These are phyloP conservation scores for Nasonovia ribisnigri DNA, from an alignment of 2,888 invertebrate genomes.

Conservation along the genomic window DNA sequence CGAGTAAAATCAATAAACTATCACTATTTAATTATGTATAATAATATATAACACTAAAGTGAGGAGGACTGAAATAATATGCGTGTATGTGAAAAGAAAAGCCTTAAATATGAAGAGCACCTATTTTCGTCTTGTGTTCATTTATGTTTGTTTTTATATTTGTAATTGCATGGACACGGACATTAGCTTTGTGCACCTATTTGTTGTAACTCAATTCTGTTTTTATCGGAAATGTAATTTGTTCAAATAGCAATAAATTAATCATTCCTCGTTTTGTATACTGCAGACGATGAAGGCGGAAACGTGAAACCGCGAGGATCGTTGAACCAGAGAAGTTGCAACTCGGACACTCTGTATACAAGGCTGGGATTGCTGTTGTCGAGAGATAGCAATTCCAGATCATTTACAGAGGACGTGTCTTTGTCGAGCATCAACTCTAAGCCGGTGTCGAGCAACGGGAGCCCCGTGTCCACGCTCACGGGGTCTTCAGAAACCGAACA, in stretches of 20 bases:
- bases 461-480: constrained; percentile 90
- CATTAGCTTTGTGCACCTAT: constrained; percentile 39
- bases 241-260: background rate
- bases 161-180: constrained; percentile 34
- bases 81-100: background rate
- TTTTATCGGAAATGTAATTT: background rate
- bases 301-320: constrained; percentile 75
- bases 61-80: too few relatives aligned
- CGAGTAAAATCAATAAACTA: background rate
- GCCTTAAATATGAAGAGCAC: background rate
- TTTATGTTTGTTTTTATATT: background rate
- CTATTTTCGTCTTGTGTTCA: background rate
- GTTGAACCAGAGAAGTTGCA: constrained; percentile 71
- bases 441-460: constrained; percentile 84
- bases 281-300: constrained; percentile 72
- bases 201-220: background rate
- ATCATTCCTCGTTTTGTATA: background rate
- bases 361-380: constrained; percentile 81
- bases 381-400: constrained; percentile 69
- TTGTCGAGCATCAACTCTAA: constrained; percentile 75
- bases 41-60: background rate
- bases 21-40: background rate
- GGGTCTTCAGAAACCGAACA: constrained; percentile 82
- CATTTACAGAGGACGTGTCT: constrained; percentile 73
- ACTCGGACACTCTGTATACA: constrained; percentile 86